These are phyloP conservation scores for Laticauda laticaudata DNA, from an alignment of 2,113 vertebrate genomes.

Conservation along the genomic window DNA sequence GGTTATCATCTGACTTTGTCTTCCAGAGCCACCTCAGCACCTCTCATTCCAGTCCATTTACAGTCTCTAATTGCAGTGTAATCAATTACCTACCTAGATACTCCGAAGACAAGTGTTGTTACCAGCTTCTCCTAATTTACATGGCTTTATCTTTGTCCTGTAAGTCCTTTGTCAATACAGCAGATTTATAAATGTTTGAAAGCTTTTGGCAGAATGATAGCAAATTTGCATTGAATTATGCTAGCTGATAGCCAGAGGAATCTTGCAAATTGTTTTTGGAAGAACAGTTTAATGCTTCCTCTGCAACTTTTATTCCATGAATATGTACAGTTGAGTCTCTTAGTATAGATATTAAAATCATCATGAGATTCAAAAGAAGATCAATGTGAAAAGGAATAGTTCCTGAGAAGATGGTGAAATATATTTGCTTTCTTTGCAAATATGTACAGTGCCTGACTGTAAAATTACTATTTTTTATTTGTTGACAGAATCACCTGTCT, in stretches of 20 bases:
- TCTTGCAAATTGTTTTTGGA: background rate
- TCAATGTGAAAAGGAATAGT: background rate
- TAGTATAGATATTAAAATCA: background rate
- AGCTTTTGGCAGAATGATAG: background rate
- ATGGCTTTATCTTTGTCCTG: background rate
- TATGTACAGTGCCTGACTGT: conserved; percentile 37
- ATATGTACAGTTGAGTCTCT: background rate
- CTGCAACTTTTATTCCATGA: background rate
- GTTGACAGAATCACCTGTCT: conserved; percentile 46
- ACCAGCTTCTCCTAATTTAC: background rate
- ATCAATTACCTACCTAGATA: background rate
- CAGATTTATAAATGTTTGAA: background rate
- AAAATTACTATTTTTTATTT: conserved; percentile 41
- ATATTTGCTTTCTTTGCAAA: conserved; percentile 27
- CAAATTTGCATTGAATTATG: background rate
- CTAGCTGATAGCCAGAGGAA: background rate
- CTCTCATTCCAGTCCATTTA: background rate
- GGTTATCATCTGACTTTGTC: background rate
- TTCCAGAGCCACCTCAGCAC: background rate
- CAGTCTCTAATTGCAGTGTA: background rate
- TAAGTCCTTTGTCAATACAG: background rate
- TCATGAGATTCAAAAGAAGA: background rate
- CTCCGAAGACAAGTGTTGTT: background rate
- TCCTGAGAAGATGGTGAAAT: background rate
- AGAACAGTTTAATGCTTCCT: background rate